Base-by-base conservation (phyloP, 1,140 invertebrate species). In the Dinoponera quadriceps region DNA sequence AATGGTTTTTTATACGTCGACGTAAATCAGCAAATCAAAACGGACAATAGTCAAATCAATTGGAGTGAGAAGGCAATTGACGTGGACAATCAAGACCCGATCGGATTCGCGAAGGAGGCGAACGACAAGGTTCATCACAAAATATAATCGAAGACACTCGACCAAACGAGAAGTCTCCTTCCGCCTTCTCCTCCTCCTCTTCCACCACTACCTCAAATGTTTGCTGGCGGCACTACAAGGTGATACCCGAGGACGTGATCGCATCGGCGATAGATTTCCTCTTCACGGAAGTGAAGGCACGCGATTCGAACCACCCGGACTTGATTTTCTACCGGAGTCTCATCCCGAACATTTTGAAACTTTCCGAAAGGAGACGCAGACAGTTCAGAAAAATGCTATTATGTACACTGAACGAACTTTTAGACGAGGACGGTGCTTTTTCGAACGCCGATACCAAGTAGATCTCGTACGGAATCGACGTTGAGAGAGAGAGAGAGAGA, bases 291-390 rank as follows among this genome's bases (percentile, higher is more conserved):
- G 27, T 22, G 48, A 71, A 71, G 66, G 27, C 44, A 18, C 66
- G 44, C 22, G 48, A 25, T 3, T 55, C 48, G 16, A 49, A 13
- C 16, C 44, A 49, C 7, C 48, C 29, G 62, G 62, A 65, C 38
- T 65, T 65, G 33, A 65, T 9, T 44, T 69, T 69, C 27, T 33
- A 69, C 20, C 16, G 7, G 22, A 51, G 48, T 69, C 51, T 33
- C 7, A 49, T 69, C 3, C 66, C 51, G 48, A 48, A 55, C 20
- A 69, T 69, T 69, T 51, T 27, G 66, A 51, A 55, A 54, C 51
- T 69, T 22, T 69, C 66, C 22, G 51, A 44, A 3, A 65, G 20
- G 38, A 38, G 11, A 13, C 29, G 62, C n/a, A 65, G 29, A n/a
- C 29, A 65, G 11, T 65, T 65, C n/a, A 65, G 44, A 13, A 29